phyloP scores from a whole-genome alignment of 1,140 invertebrate species.

The Berghia stephanieae region DNA sequence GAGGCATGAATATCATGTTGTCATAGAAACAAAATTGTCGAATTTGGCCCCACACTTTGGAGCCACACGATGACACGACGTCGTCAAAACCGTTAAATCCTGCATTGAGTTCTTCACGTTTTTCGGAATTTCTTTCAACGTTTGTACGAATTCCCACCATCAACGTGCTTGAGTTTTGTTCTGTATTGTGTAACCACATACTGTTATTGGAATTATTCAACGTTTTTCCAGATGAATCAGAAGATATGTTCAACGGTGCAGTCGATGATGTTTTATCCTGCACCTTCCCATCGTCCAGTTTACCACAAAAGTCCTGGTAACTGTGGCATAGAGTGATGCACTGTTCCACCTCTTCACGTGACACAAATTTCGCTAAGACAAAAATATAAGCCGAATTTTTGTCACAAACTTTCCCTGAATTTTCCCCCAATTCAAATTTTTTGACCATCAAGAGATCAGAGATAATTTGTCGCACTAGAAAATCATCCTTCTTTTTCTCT shows the following conservation, averaged over 20 bases:
- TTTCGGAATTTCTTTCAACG: background rate
- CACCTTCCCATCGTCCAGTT: too few relatives aligned
- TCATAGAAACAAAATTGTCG: background rate
- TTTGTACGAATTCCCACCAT: background rate
- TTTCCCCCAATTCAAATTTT: background rate
- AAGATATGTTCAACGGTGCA: too few relatives aligned
- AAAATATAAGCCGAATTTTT: background rate
- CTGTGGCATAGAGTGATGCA: slow-evolving; percentile 14
- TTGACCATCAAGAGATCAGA: background rate
- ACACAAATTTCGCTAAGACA: background rate
- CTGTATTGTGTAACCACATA: background rate
- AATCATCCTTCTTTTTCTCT: background rate
- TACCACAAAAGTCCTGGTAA: slow-evolving; percentile 5
- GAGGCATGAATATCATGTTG: slow-evolving; percentile 9
- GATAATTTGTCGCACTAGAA: background rate
- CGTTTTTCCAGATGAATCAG: background rate
- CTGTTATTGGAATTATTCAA: background rate
- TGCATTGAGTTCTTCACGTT: background rate
- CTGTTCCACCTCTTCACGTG: background rate
- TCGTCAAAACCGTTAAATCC: background rate
- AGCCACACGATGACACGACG: background rate
- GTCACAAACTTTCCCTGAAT: background rate
- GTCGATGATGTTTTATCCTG: too few relatives aligned
- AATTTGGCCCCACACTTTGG: background rate
- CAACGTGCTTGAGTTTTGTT: background rate